Percentiles rank a stretch among this genome's conserved stretches.
phyloP scores from a whole-genome alignment of 2,113 vertebrate species.

The Menidia beryllina region DNA sequence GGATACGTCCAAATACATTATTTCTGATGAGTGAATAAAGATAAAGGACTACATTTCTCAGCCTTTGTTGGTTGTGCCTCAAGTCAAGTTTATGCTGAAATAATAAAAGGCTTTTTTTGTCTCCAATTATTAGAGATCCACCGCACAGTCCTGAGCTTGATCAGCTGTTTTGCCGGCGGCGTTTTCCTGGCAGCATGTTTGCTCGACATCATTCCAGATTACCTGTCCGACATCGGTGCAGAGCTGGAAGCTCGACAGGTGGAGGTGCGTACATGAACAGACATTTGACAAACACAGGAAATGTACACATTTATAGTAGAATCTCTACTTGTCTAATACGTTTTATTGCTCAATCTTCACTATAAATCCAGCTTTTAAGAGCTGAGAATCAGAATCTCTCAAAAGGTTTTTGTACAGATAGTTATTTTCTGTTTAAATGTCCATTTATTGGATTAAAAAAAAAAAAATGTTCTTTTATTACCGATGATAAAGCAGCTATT shows the following conservation, averaged over 20 bases:
- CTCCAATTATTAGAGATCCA: constrained; percentile 69
- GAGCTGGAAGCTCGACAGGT: constrained; percentile 64
- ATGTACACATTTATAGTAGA: no score
- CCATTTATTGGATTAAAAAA: no score
- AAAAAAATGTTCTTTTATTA: no score
- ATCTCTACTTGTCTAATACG: no score
- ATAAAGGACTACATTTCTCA: background rate
- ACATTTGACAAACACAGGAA: background rate
- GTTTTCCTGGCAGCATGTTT: constrained; percentile 87
- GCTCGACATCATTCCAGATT: constrained; percentile 88
- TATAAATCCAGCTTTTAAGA: no score
- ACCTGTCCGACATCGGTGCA: constrained; percentile 80
- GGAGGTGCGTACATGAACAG: constrained; percentile 58
- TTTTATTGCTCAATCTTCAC: no score
- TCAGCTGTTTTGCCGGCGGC: constrained; percentile 86
- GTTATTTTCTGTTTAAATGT: no score
- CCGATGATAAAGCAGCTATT: no score
- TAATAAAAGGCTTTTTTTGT: background rate
- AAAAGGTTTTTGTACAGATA: no score
- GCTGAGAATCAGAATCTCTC: no score
- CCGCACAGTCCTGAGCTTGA: constrained; percentile 77
- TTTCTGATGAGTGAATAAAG: background rate
- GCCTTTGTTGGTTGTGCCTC: background rate
- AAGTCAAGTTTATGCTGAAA: background rate
- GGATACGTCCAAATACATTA: background rate